A percentile compares a stretch with the other conserved stretches of the same genome.
These are phyloP conservation scores for Macrobrachium nipponense DNA, from an alignment of 1,140 invertebrate species.

Conservation along the genomic window DNA sequence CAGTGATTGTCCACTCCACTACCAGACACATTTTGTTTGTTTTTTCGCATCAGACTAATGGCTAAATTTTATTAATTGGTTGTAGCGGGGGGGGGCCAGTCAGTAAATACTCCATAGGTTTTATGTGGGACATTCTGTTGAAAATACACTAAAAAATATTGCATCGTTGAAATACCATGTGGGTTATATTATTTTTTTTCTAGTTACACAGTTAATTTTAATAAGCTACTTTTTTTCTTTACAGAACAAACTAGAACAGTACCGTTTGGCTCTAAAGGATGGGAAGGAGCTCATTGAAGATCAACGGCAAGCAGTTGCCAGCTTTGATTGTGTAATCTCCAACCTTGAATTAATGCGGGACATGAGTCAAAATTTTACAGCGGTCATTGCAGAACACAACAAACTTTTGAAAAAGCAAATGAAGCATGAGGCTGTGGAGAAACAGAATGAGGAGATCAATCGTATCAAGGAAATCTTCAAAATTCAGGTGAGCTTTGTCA, in stretches of 20 bases:
- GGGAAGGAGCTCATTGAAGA: conserved; percentile 83
- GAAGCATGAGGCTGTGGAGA: conserved; percentile 78
- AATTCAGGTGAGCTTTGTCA: conserved; percentile 66
- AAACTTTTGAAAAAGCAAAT: conserved; percentile 88
- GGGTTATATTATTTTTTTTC: no score
- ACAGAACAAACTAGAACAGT: conserved; percentile 85
- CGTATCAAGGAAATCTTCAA: conserved; percentile 74
- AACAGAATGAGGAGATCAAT: conserved; percentile 75
- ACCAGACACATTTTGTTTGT: no score
- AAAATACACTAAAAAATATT: no score
- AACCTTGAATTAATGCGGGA: conserved; percentile 89
- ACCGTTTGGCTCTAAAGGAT: conserved; percentile 79
- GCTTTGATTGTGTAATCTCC: conserved; percentile 89
- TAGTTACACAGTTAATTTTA: no score
- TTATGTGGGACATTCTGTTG: no score
- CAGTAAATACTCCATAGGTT: no score
- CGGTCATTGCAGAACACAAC: conserved; percentile 77
- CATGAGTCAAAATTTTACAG: conserved; percentile 82
- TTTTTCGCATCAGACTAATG: no score
- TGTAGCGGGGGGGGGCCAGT: no score
- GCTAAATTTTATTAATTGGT: no score
- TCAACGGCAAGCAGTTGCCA: conserved; percentile 86
- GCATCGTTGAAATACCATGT: no score
- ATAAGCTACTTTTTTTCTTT: conserved; percentile 1
- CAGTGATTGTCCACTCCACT: no score